Percentiles rank a stretch among this genome's conserved stretches.
Conservation (phyloP, 2,797 vertebrate genomes). For the Lagorchestes hirsutus region DNA sequence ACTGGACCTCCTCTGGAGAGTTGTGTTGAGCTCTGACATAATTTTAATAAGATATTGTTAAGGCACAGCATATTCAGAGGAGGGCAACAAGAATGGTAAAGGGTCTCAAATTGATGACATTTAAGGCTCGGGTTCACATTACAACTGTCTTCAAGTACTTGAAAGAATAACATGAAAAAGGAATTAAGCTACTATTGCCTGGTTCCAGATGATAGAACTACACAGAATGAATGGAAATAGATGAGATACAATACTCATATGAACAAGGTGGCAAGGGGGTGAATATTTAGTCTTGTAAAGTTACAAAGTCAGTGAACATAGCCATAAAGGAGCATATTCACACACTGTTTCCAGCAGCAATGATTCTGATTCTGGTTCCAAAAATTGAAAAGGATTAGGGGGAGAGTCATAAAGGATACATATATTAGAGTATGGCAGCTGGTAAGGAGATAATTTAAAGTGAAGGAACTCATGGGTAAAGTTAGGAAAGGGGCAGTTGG, state of each 20-base stretch:
- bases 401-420: no score
- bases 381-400: background rate
- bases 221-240: background rate
- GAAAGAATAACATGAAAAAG: background rate
- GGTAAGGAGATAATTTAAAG: no score
- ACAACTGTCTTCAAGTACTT: background rate
- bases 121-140: background rate
- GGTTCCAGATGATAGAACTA: background rate
- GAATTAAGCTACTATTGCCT: background rate
- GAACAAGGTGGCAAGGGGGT: background rate
- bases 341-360: background rate
- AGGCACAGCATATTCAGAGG: background rate
- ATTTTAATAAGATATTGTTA: background rate
- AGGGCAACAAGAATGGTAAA: background rate
- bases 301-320: background rate
- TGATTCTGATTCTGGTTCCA: background rate
- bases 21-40: background rate
- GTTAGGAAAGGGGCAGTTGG: no score
- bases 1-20: background rate
- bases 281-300: background rate
- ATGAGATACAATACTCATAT: background rate
- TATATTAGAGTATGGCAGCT: no score
- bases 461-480: no score
- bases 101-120: background rate
- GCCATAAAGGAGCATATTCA: background rate